These are phyloP conservation scores for Cyprinodon diabolis DNA, from an alignment of 2,797 vertebrate species.

Conservation along the genomic window DNA sequence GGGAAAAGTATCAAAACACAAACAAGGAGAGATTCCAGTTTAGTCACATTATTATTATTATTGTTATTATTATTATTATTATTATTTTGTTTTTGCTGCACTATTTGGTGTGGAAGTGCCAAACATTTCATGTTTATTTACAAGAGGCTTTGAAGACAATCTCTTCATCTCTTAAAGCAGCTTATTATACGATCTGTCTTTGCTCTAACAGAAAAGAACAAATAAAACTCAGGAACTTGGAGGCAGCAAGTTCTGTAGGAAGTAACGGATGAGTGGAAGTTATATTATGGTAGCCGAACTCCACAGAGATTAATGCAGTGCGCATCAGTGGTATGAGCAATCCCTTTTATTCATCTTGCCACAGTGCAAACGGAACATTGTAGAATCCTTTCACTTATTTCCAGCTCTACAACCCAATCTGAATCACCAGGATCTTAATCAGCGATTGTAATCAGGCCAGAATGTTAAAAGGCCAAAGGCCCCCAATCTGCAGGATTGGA, in stretches of 20 bases:
- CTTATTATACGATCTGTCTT: constrained; percentile 73
- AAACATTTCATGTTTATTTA: constrained; percentile 94
- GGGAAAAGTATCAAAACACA: constrained; percentile 80
- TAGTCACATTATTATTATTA: constrained; percentile 57
- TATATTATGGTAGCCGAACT: constrained; percentile 77
- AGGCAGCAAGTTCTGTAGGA: constrained; percentile 82
- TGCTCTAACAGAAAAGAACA: constrained; percentile 82
- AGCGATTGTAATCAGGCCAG: constrained; percentile 96
- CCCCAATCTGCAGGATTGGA: constrained; percentile 88
- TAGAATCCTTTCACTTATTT: constrained; percentile 80
- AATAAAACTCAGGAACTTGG: constrained; percentile 92
- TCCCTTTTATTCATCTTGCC: constrained; percentile 65
- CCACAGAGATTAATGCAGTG: constrained; percentile 84
- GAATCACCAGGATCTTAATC: constrained; percentile 92
- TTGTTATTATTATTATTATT: constrained; percentile 59
- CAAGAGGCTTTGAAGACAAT: constrained; percentile 93
- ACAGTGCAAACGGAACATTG: constrained; percentile 76
- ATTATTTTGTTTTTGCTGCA: constrained; percentile 69
- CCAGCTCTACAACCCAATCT: constrained; percentile 80
- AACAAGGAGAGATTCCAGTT: constrained; percentile 78
- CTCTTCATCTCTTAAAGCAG: constrained; percentile 88
- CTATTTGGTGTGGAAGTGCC: constrained; percentile 90
- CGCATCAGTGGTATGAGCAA: constrained; percentile 82
- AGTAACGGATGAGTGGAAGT: constrained; percentile 73
- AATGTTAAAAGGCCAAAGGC: constrained; percentile 92